A percentile compares a stretch with the other conserved stretches of the same genome.
Evolutionary conservation across 1,140 invertebrate genomes (phyloP).

Genomic region (Drosophila varians): DNA sequence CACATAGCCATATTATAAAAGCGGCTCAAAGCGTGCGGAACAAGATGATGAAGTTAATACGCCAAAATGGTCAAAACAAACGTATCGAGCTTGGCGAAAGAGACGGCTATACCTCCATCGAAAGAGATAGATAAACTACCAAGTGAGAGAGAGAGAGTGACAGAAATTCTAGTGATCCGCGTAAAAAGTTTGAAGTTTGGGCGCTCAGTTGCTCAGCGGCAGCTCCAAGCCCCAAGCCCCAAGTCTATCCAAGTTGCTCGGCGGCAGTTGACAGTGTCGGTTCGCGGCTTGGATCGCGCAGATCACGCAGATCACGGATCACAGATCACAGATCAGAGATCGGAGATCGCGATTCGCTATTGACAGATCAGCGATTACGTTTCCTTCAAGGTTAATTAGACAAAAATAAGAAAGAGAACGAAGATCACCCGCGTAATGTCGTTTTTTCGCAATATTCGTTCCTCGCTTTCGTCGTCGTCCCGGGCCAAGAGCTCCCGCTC

Average conservation of each 20-base stretch:
- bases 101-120: constrained; percentile 2
- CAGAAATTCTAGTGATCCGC: constrained; percentile 76
- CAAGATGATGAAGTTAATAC: constrained; percentile 71
- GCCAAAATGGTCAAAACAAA: constrained; percentile 80
- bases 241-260: constrained; percentile 47
- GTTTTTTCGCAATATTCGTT: constrained; percentile 80
- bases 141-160: constrained; percentile 6
- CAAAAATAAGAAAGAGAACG: constrained; percentile 9
- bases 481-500: constrained; percentile 66
- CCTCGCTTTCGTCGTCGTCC: constrained; percentile 69
- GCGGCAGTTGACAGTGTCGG: constrained; percentile 61
- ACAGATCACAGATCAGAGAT: constrained; percentile 16
- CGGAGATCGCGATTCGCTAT: constrained; percentile 10
- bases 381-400: background rate
- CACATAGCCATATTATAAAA: constrained; percentile 12
- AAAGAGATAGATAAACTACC: constrained; percentile 14
- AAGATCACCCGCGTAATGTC: constrained; percentile 55
- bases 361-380: constrained; percentile 3
- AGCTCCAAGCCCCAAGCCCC: background rate
- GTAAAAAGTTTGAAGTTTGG: constrained; percentile 63
- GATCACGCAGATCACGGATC: constrained; percentile 37
- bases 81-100: constrained; percentile 21
- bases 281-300: constrained; percentile 21
- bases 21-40: constrained; percentile 47
- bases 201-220: constrained; percentile 56